phyloP scores from a whole-genome alignment of 1,140 invertebrate genomes.

The Pseudobourletiella spinata region DNA sequence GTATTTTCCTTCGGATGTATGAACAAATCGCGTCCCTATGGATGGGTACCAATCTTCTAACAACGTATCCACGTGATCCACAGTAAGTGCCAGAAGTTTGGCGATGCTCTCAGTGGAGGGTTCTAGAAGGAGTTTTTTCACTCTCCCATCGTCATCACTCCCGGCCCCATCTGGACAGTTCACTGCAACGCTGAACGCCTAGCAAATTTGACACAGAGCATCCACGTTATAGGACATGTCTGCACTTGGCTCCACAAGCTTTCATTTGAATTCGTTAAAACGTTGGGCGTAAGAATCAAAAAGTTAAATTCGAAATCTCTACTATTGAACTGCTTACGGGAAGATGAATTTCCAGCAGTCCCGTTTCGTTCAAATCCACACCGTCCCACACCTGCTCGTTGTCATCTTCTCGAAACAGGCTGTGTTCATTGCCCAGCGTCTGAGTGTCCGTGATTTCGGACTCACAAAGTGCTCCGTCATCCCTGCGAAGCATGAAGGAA shows the following conservation, averaged over 20 bases:
- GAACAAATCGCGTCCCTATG: constrained; percentile 88
- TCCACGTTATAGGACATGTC: too few species aligned
- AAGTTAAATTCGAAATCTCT: too few species aligned
- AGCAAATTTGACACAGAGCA: too few species aligned
- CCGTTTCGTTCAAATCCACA: constrained; percentile 67
- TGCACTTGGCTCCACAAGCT: too few species aligned
- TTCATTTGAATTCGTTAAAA: too few species aligned
- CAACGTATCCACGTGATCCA: constrained; percentile 92
- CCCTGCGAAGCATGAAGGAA: constrained; percentile 32
- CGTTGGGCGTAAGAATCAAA: too few species aligned
- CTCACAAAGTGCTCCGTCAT: constrained; percentile 38
- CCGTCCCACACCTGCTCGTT: constrained; percentile 70
- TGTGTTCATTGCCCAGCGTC: neutral
- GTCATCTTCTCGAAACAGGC: constrained; percentile 5
- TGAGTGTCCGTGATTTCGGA: constrained; percentile 38
- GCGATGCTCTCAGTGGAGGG: constrained; percentile 67
- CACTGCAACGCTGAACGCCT: constrained; percentile 55
- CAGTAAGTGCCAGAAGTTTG: constrained; percentile 78
- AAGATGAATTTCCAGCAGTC: constrained; percentile 81
- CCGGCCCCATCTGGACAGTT: constrained; percentile 40
- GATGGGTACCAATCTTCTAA: constrained; percentile 98
- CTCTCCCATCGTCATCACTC: constrained; percentile 13
- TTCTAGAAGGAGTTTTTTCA: constrained; percentile 55
- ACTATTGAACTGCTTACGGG: too few species aligned
- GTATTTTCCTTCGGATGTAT: constrained; percentile 91